A percentile compares a stretch with the other conserved stretches of the same genome.
Conservation (phyloP, 2,113 vertebrate species). For the Nesoenas mayeri region DNA sequence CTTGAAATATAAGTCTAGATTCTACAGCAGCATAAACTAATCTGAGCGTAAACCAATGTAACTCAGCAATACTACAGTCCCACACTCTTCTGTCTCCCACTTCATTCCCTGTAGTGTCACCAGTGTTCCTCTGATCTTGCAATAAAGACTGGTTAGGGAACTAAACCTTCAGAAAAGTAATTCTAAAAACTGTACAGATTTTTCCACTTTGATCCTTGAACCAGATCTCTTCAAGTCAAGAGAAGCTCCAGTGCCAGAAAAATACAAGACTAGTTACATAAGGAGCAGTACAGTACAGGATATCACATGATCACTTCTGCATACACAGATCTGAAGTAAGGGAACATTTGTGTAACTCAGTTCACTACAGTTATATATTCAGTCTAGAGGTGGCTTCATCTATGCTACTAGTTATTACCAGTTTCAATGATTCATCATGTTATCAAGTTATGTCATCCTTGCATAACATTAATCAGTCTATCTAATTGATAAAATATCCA, state of each 20-base stretch:
- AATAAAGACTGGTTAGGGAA: background rate
- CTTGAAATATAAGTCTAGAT: background rate
- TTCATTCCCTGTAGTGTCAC: background rate
- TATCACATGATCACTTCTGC: background rate
- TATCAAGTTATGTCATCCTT: background rate
- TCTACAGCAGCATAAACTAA: background rate
- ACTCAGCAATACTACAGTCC: background rate
- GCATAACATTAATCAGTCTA: background rate
- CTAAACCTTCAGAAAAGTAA: background rate
- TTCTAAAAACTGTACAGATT: background rate
- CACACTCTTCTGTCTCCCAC: background rate
- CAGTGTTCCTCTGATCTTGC: background rate
- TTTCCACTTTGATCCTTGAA: background rate
- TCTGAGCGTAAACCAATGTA: background rate
- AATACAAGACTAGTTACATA: background rate
- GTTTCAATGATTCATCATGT: background rate
- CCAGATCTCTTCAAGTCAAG: background rate
- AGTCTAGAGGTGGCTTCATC: background rate
- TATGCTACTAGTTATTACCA: background rate
- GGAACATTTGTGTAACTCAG: background rate
- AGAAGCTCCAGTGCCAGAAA: background rate
- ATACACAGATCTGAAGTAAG: background rate
- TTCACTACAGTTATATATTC: background rate
- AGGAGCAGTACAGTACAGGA: background rate
- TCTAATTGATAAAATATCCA: background rate